These are phyloP conservation scores for Sciurus vulgaris DNA, from an alignment of 2,797 vertebrate genomes.

Conservation along the genomic window DNA sequence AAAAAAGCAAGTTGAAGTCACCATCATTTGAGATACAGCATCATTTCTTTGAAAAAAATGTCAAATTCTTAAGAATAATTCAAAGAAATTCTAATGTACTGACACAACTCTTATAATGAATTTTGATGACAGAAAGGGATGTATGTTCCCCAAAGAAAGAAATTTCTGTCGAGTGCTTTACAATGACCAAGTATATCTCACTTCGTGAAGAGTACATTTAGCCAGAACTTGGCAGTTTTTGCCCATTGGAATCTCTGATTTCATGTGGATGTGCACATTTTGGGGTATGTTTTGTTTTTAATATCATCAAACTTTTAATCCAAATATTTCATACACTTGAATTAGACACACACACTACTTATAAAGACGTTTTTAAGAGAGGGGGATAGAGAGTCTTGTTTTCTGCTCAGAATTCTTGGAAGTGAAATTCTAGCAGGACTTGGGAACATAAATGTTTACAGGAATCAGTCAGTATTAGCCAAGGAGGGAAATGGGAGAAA, in stretches of 20 bases:
- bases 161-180: not conserved
- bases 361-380: not conserved
- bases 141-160: not conserved
- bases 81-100: constrained; percentile 4
- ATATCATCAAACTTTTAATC: constrained; percentile 31
- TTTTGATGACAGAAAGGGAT: not conserved
- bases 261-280: not conserved
- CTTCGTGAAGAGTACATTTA: not conserved
- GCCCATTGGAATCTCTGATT: not conserved
- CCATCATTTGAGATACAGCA: not conserved
- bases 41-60: not conserved
- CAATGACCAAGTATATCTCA: not conserved
- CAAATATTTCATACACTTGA: not conserved
- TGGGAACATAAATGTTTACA: not conserved
- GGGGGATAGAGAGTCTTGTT: not conserved
- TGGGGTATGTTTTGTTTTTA: not conserved
- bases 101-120: not conserved
- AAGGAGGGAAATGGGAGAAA: not conserved
- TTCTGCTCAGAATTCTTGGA: not conserved
- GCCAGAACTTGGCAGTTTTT: not conserved
- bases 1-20: not conserved
- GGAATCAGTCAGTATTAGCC: not conserved
- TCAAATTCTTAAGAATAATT: not conserved
- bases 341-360: not conserved
- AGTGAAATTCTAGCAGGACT: constrained; percentile 6